Evolutionary conservation across 2,888 invertebrate species (phyloP).

Genomic region (Dichetophora obliterata): DNA sequence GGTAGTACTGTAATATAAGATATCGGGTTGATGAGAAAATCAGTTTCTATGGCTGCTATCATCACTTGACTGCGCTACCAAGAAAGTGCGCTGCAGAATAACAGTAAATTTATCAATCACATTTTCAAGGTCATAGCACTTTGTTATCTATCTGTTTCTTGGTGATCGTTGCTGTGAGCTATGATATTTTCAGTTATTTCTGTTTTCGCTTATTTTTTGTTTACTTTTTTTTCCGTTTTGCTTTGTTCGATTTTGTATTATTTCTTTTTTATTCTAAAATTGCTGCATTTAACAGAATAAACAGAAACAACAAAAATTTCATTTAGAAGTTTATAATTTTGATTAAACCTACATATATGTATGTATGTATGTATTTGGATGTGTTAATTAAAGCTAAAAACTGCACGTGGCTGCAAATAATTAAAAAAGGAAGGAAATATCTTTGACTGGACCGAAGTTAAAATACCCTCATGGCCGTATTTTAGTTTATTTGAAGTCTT

Average conservation of each 20-base stretch:
- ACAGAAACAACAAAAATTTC: not conserved
- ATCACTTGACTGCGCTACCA: not conserved
- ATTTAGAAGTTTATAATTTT: too few species aligned
- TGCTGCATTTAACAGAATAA: not conserved
- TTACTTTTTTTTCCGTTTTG: not conserved
- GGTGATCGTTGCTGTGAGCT: not conserved
- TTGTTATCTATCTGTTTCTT: slow-evolving; percentile 39
- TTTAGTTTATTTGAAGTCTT: too few species aligned
- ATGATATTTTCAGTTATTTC: not conserved
- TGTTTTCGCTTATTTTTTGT: not conserved
- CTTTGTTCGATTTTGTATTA: not conserved
- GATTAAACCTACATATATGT: too few species aligned
- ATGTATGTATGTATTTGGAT: too few species aligned
- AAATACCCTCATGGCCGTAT: too few species aligned
- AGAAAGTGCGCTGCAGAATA: slow-evolving; percentile 11
- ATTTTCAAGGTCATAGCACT: slow-evolving; percentile 44
- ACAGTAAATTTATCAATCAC: slow-evolving; percentile 44
- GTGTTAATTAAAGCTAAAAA: too few species aligned
- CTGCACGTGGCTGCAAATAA: too few species aligned
- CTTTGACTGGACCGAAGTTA: too few species aligned
- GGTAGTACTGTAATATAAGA: too few species aligned
- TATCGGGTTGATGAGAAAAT: not conserved
- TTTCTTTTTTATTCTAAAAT: not conserved
- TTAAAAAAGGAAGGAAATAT: too few species aligned
- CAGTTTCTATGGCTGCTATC: not conserved